Conservation (phyloP, 2,113 vertebrate genomes). For the Cervus canadensis region DNA sequence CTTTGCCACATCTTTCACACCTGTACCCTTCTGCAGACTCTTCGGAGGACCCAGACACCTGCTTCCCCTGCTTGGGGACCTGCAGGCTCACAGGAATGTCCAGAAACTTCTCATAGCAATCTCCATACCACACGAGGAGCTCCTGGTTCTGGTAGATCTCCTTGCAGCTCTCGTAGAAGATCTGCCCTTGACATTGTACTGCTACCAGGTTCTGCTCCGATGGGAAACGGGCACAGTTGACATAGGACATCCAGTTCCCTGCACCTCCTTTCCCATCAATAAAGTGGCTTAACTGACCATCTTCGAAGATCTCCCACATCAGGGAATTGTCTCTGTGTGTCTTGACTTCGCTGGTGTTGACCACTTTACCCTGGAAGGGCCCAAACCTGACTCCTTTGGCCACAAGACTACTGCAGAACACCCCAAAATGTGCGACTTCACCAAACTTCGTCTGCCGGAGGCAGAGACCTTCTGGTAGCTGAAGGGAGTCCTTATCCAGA, state of each 20-base stretch:
- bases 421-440: constrained; percentile 84
- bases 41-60: constrained; percentile 72
- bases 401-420: constrained; percentile 89
- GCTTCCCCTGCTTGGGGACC: constrained; percentile 75
- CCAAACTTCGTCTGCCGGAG: constrained; percentile 81
- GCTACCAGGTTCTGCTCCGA: constrained; percentile 95
- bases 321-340: constrained; percentile 94
- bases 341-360: constrained; percentile 96
- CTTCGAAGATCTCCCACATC: constrained; percentile 99
- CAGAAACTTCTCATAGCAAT: constrained; percentile 94
- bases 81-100: constrained; percentile 93
- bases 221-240: constrained; percentile 95
- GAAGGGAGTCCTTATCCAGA: constrained; percentile 84
- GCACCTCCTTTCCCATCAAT: constrained; percentile 91
- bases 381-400: constrained; percentile 92
- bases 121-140: constrained; percentile 97
- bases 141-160: constrained; percentile 90
- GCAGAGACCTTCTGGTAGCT: constrained; percentile 90
- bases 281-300: constrained; percentile 93
- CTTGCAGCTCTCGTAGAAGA: constrained; percentile 95
- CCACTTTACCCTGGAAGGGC: constrained; percentile 93
- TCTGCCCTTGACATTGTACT: constrained; percentile 89
- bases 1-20: constrained; percentile 95
- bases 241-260: constrained; percentile 96
- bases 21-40: constrained; percentile 94